Evolutionary conservation across 2,113 vertebrate species (phyloP), one percentile per base, ranked within the genome.

Genomic region (Paradoxurus hermaphroditus): DNA sequence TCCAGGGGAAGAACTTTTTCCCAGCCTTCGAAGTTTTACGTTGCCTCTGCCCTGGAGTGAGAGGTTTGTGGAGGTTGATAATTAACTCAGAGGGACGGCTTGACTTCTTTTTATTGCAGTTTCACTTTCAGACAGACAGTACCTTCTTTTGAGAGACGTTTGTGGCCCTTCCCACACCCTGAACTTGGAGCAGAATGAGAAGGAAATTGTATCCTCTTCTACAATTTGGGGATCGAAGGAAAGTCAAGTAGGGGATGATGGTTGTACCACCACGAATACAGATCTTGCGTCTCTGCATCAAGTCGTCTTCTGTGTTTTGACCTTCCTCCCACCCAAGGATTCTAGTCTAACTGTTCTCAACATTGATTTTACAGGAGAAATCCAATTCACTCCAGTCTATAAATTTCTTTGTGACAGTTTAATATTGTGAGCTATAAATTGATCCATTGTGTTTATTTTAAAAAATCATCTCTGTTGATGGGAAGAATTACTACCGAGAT

Each of bases 391-490:
- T 87, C 34, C 51, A 3, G 16, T 67, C 53, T 13, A 23, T 36
- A 53, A 59, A 2, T 49, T 41, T 62, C n/a, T 94, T 68, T 39
- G 15, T 53, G 34, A 86, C 70, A 6, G 62, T 84, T 95, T 91
- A 89, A 92, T 95, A 49, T 68, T 86, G 10, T 81, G 46, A 89
- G 90, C 63, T 68, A 82, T 73, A 89, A 86, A 88, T 75, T 46
- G 70, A 94, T 62, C 63, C 84, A 41, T 67, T 91, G 82, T 96
- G 85, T 95, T 97, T 89, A 93, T 93, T 97, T 98, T 56, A 19
- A 82, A 92, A 77, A 95, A 84, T 81, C 29, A 21, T 94, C 82
- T 93, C 67, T 95, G 31, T 81, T 65, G 93, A 87, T 96, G 77
- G 65, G 41, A 94, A 68, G 75, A 94, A 96, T 95, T 23, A 93